Base-by-base conservation (phyloP, 2,113 vertebrate species). In the Malurus melanocephalus region DNA sequence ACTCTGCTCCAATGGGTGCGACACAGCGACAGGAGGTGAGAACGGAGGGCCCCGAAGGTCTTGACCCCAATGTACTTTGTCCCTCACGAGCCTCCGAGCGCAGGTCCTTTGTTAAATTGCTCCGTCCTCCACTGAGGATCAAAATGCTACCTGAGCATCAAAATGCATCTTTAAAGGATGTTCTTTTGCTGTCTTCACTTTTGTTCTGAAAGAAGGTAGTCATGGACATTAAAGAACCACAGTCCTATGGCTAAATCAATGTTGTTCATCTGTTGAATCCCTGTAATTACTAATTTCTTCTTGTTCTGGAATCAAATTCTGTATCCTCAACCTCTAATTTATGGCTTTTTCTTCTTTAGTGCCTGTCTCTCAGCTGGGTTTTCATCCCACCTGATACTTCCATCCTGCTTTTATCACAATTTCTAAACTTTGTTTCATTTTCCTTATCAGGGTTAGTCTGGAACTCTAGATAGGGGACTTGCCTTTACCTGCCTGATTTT, bases 241-340 rank as follows among this genome's bases (percentile, higher is more conserved):
- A 14, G 22, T 38, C 24, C 15, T 35, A 32, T 40, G 35, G 51
- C 55, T 88, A 32, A 75, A 86, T 87, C 69, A 49, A 14, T 65
- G 66, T 68, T 66, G 66, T 52, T 81, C 33, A 38, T 76, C 56
- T 73, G 55, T 48, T 26, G 45, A 71, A 77, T 48, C 59, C 69
- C 69, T 85, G 26, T 59, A 85, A 77, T 85, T 90, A 38, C n/a
- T 45, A 81, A 21, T 89, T 95, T 78, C 60, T 92, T 84, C 33
- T 71, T 85, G 20, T 74, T 88, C 60, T 64, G 74, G 56, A 79
- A 69, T 69, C 5, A 55, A 81, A 68, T 80, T 56, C 46, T 21
- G 22, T 49, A 66, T 32, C 52, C 35, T 73, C 32, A 49, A 9
- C 8, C 23, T 66, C 46, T 27, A 57, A 2, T 40, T 62, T 42